A percentile compares a stretch with the other conserved stretches of the same genome.
These are phyloP conservation scores for Lissonota sp. DNA, from an alignment of 2,888 invertebrate species.

Conservation along the genomic window DNA sequence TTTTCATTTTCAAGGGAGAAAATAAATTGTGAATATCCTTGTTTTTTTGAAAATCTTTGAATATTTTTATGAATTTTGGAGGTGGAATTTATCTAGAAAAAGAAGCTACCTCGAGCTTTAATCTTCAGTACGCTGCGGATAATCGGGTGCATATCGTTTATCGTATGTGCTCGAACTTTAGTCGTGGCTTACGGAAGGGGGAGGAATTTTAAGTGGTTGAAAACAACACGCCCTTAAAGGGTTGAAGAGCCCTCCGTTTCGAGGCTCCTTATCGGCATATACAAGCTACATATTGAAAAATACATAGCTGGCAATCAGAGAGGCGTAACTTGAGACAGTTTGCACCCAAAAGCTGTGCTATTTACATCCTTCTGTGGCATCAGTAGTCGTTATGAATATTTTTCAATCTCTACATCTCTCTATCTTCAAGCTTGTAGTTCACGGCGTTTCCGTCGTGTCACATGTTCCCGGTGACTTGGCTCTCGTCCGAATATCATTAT, in stretches of 20 bases:
- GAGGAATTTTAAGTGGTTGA: constrained; percentile 64
- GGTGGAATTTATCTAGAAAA: background rate
- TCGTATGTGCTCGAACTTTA: constrained; percentile 22
- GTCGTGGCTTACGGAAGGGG: constrained; percentile 2
- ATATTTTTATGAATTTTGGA: too few species aligned
- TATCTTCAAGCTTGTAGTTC: constrained; percentile 27
- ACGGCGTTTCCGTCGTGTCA: constrained; percentile 40
- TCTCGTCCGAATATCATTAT: constrained; percentile 64
- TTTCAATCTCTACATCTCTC: constrained; percentile 29
- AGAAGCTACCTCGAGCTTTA: background rate
- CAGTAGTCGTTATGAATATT: background rate
- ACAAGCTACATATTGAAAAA: background rate
- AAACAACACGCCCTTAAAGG: constrained; percentile 28
- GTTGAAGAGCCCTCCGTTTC: constrained; percentile 20
- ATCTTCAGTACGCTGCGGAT: background rate
- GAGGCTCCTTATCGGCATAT: background rate
- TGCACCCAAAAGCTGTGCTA: too few species aligned
- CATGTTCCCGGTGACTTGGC: constrained; percentile 38
- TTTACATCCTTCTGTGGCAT: too few species aligned
- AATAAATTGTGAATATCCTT: background rate
- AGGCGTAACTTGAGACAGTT: too few species aligned
- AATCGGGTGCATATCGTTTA: background rate
- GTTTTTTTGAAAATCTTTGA: background rate
- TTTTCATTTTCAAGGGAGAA: background rate
- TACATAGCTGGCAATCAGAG: background rate